phyloP scores from a whole-genome alignment of 2,113 vertebrate species.

The Procavia capensis region DNA sequence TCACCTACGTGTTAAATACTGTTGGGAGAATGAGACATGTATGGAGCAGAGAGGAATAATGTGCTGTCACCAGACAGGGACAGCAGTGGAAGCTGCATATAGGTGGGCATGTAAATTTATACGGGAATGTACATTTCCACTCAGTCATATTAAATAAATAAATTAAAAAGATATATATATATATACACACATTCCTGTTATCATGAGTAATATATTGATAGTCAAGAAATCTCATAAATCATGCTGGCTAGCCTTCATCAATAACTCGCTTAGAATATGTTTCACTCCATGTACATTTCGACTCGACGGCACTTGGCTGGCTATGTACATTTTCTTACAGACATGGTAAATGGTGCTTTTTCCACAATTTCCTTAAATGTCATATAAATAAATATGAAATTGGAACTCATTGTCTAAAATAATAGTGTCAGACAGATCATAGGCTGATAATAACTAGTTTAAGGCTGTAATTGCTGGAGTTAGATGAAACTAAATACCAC shows the following conservation, averaged over 20 bases:
- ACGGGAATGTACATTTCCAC: too few relatives aligned
- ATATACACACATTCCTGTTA: background rate
- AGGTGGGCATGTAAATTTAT: too few relatives aligned
- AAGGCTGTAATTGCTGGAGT: background rate
- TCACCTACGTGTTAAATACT: background rate
- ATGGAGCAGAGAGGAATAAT: too few relatives aligned
- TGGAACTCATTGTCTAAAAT: background rate
- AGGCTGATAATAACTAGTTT: slow-evolving; percentile 2
- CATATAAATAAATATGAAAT: background rate
- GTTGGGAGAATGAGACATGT: too few relatives aligned
- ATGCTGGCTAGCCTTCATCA: background rate
- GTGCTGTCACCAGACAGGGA: too few relatives aligned
- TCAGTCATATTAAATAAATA: too few relatives aligned
- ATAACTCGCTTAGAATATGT: background rate
- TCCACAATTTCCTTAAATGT: background rate
- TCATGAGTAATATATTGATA: background rate
- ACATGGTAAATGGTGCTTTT: background rate
- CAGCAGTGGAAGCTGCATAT: too few relatives aligned
- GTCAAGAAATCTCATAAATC: background rate
- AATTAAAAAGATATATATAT: too few relatives aligned
- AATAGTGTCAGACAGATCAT: background rate
- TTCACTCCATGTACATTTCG: background rate
- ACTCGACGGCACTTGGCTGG: too few relatives aligned
- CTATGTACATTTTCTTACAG: background rate
- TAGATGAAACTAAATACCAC: background rate